Evolutionary conservation across 2,888 invertebrate species (phyloP).

Genomic region (Drosophila nr. medialis): DNA sequence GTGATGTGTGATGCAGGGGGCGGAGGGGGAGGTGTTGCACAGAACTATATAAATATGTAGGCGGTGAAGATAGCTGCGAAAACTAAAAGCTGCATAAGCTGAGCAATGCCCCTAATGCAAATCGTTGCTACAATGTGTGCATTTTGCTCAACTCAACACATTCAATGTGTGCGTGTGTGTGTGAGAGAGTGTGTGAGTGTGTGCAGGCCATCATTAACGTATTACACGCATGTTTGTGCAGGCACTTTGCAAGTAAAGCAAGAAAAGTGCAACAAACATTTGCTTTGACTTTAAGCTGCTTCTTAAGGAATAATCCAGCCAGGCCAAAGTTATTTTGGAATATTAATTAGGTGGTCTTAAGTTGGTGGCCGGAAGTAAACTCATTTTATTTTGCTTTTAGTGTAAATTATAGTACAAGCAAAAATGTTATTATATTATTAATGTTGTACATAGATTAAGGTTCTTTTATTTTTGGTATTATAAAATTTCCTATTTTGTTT

Average conservation of each 20-base stretch:
- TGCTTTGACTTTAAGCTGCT: conserved; percentile 28
- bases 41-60: conserved; percentile 39
- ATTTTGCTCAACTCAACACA: conserved; percentile 16
- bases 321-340: not conserved
- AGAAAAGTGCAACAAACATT: not conserved
- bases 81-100: conserved; percentile 50
- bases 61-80: conserved; percentile 43
- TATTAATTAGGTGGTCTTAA: not conserved
- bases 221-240: conserved; percentile 71
- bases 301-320: conserved; percentile 32
- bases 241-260: conserved; percentile 55
- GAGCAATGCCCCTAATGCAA: conserved; percentile 72
- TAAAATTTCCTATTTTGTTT: not conserved
- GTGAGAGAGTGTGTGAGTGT: not conserved
- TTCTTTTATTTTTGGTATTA: not conserved
- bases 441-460: not conserved
- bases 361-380: not conserved
- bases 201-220: conserved; percentile 67
- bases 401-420: not conserved
- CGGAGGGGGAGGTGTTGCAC: not conserved
- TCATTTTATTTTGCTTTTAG: not conserved
- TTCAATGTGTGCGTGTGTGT: conserved; percentile 5
- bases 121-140: conserved; percentile 72
- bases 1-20: not conserved
- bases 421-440: not conserved